Evolutionary conservation across 1,140 invertebrate genomes (phyloP).

Genomic region (Drosophila lowei): DNA sequence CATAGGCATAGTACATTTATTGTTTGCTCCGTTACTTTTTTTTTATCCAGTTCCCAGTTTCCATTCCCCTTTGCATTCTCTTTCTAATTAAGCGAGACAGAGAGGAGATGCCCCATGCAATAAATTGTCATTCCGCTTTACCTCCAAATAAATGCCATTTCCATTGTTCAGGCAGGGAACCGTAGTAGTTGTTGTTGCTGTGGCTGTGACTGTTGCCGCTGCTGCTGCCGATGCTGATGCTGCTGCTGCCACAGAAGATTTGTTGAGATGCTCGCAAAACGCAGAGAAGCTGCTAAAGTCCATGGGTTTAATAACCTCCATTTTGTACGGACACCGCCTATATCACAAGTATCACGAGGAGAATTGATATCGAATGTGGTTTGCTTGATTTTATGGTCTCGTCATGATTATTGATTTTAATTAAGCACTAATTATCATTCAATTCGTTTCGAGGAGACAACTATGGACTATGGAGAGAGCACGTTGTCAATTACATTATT

Average conservation of each 20-base stretch:
- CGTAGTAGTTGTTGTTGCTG: slow-evolving; percentile 28
- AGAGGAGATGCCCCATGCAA: slow-evolving; percentile 28
- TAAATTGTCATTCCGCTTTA: slow-evolving; percentile 70
- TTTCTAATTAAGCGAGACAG: slow-evolving; percentile 72
- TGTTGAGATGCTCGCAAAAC: slow-evolving; percentile 82
- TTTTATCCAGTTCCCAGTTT: slow-evolving; percentile 45
- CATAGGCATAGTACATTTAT: slow-evolving; percentile 81
- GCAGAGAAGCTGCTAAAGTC: slow-evolving; percentile 82
- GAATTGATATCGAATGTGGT: slow-evolving; percentile 59
- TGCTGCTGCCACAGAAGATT: slow-evolving; percentile 63
- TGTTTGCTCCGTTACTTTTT: slow-evolving; percentile 66
- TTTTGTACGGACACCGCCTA: slow-evolving; percentile 40
- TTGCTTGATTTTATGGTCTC: slow-evolving; percentile 48
- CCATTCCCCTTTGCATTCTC: slow-evolving; percentile 61
- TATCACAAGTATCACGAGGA: slow-evolving; percentile 40
- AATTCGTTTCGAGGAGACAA: slow-evolving; percentile 29
- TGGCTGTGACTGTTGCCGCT: slow-evolving; percentile 33
- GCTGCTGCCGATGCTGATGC: slow-evolving; percentile 38
- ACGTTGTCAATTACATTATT: slow-evolving; percentile 76
- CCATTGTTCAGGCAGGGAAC: slow-evolving; percentile 55
- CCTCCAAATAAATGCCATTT: slow-evolving; percentile 71
- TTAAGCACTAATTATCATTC: slow-evolving; percentile 81
- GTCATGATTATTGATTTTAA: slow-evolving; percentile 78
- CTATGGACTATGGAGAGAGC: slow-evolving; percentile 27
- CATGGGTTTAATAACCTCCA: slow-evolving; percentile 83